phyloP scores from a whole-genome alignment of 2,113 vertebrate species.

The Anser cygnoides region DNA sequence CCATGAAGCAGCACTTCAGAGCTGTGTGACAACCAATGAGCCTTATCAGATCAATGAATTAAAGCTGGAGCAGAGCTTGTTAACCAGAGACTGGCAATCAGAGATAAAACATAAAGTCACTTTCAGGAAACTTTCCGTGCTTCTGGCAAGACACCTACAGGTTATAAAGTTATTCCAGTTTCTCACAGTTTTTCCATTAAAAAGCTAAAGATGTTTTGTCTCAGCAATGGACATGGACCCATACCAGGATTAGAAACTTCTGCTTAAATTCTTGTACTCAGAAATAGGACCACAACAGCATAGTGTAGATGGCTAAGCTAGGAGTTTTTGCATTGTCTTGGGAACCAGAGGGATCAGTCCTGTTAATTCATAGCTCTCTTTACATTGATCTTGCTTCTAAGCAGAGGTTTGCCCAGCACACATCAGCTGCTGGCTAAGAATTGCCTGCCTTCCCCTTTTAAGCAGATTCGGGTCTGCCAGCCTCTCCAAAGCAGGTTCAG shows the following conservation, averaged over 20 bases:
- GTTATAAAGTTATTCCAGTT: not conserved
- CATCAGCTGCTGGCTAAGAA: not conserved
- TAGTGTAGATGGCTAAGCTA: not conserved
- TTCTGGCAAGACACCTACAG: not conserved
- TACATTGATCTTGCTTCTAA: not conserved
- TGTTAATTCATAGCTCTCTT: not conserved
- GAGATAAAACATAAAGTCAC: not conserved
- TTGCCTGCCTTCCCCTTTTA: not conserved
- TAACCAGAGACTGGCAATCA: not conserved
- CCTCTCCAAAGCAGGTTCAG: not conserved
- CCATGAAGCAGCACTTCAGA: not conserved
- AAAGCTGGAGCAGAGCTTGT: not conserved
- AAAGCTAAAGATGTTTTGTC: not conserved
- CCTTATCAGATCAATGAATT: not conserved
- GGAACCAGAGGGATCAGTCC: not conserved
- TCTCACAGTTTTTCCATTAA: not conserved
- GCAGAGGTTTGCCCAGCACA: fast-evolving
- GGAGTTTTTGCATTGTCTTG: not conserved
- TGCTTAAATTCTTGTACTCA: not conserved
- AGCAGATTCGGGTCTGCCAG: not conserved
- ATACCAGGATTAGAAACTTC: not conserved
- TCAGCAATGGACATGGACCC: not conserved
- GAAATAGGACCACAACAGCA: not conserved
- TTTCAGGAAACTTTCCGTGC: not conserved
- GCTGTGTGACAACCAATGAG: not conserved